Evolutionary conservation across 2,797 vertebrate genomes (phyloP).

Genomic region (Nannoperca australis): DNA sequence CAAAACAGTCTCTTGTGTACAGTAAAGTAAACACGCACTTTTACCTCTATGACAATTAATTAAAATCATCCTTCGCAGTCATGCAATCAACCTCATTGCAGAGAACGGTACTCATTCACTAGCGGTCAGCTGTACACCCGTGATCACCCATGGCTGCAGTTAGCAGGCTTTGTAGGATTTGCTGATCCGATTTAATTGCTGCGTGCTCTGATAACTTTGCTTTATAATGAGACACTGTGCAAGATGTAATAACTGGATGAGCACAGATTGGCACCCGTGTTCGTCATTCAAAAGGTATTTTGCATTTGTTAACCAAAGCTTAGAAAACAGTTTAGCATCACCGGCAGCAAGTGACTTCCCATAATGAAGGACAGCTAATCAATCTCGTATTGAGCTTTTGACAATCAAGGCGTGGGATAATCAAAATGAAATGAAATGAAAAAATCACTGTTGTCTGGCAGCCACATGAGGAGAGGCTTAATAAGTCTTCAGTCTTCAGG

Average conservation of each 20-base stretch:
- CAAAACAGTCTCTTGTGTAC: slow-evolving; percentile 21
- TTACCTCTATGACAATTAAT: slow-evolving; percentile 48
- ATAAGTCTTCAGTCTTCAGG: slow-evolving; percentile 47
- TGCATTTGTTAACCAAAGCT: slow-evolving; percentile 57
- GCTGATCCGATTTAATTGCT: slow-evolving; percentile 68
- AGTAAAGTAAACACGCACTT: slow-evolving; percentile 27
- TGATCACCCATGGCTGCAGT: slow-evolving; percentile 45
- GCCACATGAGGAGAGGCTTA: slow-evolving; percentile 60
- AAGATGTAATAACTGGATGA: slow-evolving; percentile 43
- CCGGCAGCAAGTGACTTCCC: slow-evolving; percentile 63
- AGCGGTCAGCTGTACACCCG: slow-evolving; percentile 50
- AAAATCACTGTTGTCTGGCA: slow-evolving; percentile 62
- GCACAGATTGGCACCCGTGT: slow-evolving; percentile 32
- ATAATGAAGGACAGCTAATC: slow-evolving; percentile 74
- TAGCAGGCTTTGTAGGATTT: slow-evolving; percentile 52
- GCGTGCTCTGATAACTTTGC: slow-evolving; percentile 51
- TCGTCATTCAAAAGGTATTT: slow-evolving; percentile 52
- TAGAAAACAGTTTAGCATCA: slow-evolving; percentile 58
- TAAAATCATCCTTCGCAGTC: slow-evolving; percentile 28
- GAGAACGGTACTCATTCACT: slow-evolving; percentile 14
- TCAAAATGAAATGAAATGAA: slow-evolving; percentile 66
- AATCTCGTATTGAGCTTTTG: slow-evolving; percentile 73
- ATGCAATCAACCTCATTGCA: slow-evolving; percentile 33
- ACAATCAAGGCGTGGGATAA: slow-evolving; percentile 71
- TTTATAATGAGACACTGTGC: slow-evolving; percentile 54